phyloP scores from a whole-genome alignment of 2,888 invertebrate species.

The Drosophila ezoana region DNA sequence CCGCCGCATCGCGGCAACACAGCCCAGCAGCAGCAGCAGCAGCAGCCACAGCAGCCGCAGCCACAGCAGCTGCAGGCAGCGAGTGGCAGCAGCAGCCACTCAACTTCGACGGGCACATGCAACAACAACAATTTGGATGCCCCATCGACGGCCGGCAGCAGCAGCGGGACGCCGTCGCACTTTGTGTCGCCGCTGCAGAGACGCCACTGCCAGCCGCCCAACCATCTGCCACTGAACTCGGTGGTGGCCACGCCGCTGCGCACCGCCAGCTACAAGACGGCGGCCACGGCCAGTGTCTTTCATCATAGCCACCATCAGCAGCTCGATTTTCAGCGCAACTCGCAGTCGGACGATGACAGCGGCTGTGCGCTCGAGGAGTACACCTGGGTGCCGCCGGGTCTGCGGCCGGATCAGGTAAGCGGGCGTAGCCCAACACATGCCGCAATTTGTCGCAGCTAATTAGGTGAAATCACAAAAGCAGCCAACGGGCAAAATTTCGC shows the following conservation, averaged over 20 bases:
- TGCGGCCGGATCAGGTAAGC: slow-evolving; percentile 97
- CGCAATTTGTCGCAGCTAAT: slow-evolving; percentile 71
- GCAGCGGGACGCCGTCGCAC: slow-evolving; percentile 75
- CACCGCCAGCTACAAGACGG: slow-evolving; percentile 82
- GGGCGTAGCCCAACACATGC: slow-evolving; percentile 30
- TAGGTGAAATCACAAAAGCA: slow-evolving; percentile 59
- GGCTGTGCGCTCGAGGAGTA: slow-evolving; percentile 99
- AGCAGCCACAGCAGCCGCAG: slow-evolving; percentile 39
- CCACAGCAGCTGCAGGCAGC: slow-evolving; percentile 51
- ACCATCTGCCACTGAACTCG: slow-evolving; percentile 81
- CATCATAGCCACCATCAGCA: slow-evolving; percentile 84
- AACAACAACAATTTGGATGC: slow-evolving; percentile 64
- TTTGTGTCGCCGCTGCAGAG: slow-evolving; percentile 83
- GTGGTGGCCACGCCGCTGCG: slow-evolving; percentile 81
- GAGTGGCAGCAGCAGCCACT: slow-evolving; percentile 41
- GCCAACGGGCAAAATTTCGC: slow-evolving; percentile 36
- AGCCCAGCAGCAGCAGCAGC: slow-evolving; percentile 19
- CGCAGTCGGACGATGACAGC: slow-evolving; percentile 98
- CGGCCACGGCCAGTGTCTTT: slow-evolving; percentile 68
- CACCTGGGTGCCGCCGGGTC: slow-evolving; percentile 98
- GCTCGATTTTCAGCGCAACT: slow-evolving; percentile 91
- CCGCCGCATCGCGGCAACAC: slow-evolving; percentile 55
- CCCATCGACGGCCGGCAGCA: slow-evolving; percentile 61
- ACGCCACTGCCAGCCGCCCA: slow-evolving; percentile 83
- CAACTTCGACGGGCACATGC: slow-evolving; percentile 37